Percentiles rank a stretch among this genome's conserved stretches.
These are phyloP conservation scores for Chiridota heheva DNA, from an alignment of 35 echinoderm and acorn worm species.

Conservation along the genomic window DNA sequence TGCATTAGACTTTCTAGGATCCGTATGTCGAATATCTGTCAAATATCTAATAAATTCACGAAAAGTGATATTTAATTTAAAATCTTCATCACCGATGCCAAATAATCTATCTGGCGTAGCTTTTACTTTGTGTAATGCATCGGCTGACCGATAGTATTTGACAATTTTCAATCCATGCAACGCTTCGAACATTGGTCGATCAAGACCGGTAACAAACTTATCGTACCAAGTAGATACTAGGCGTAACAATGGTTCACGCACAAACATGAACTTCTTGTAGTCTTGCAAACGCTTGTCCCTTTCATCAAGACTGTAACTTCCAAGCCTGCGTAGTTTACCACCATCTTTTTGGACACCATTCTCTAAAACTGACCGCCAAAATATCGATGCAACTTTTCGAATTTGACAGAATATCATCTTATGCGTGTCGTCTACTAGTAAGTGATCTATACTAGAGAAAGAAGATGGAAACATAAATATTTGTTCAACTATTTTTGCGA, in stretches of 20 bases:
- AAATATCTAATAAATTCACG: slow-evolving; percentile 68
- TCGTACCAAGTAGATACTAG: slow-evolving; percentile 66
- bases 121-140: not conserved
- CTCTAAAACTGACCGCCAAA: slow-evolving; percentile 57
- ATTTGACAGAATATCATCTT: slow-evolving; percentile 73
- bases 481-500: too few species aligned
- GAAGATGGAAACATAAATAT: too few species aligned
- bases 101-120: not conserved
- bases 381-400: slow-evolving; percentile 72
- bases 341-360: not conserved
- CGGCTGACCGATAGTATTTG: not conserved
- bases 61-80: slow-evolving; percentile 51
- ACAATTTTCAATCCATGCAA: slow-evolving; percentile 29
- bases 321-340: slow-evolving; percentile 18
- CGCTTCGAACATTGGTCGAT: slow-evolving; percentile 34
- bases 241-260: slow-evolving; percentile 66
- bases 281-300: slow-evolving; percentile 30
- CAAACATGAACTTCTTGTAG: slow-evolving; percentile 83
- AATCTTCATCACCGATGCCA: not conserved
- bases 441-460: too few species aligned
- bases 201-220: slow-evolving; percentile 64
- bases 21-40: not conserved
- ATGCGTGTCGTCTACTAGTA: slow-evolving; percentile 63
- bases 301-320: slow-evolving; percentile 34
- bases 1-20: not conserved